Conservation (phyloP, 2,888 invertebrate genomes). For the Coremacera marginata region DNA sequence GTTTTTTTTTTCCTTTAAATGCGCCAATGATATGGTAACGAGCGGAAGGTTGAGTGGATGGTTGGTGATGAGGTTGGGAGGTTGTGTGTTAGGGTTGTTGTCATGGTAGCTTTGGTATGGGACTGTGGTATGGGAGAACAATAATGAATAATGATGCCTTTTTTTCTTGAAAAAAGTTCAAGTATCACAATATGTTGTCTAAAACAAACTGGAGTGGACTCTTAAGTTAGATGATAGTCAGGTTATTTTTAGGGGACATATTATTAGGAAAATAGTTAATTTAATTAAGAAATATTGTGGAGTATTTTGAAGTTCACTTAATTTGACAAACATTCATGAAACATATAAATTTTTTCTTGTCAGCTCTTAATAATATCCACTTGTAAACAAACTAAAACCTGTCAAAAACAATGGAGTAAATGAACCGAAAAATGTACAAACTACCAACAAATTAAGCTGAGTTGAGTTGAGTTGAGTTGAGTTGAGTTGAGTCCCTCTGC, state of each 20-base stretch:
- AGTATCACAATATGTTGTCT: not conserved
- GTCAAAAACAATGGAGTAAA: slow-evolving; percentile 21
- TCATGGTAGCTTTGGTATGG: slow-evolving; percentile 47
- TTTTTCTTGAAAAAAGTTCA: not conserved
- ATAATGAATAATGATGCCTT: slow-evolving; percentile 25
- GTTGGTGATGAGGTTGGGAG: too few species aligned
- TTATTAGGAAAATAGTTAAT: not conserved
- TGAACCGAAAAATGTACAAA: slow-evolving; percentile 7
- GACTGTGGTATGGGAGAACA: not conserved
- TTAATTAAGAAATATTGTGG: not conserved
- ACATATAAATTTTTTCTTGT: not conserved
- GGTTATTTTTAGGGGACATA: too few species aligned
- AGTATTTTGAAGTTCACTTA: not conserved
- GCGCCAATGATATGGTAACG: too few species aligned
- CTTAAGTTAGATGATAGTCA: too few species aligned
- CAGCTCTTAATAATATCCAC: not conserved
- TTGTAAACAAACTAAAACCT: not conserved
- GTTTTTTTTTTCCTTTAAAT: not conserved
- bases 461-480: not conserved
- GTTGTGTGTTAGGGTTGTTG: not conserved
- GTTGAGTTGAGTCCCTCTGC: not conserved
- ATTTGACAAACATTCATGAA: not conserved
- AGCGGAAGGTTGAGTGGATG: not conserved
- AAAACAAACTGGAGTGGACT: too few species aligned
- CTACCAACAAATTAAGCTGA: not conserved